Evolutionary conservation across 2,797 vertebrate species (phyloP).

Genomic region (Dipus sagitta): DNA sequence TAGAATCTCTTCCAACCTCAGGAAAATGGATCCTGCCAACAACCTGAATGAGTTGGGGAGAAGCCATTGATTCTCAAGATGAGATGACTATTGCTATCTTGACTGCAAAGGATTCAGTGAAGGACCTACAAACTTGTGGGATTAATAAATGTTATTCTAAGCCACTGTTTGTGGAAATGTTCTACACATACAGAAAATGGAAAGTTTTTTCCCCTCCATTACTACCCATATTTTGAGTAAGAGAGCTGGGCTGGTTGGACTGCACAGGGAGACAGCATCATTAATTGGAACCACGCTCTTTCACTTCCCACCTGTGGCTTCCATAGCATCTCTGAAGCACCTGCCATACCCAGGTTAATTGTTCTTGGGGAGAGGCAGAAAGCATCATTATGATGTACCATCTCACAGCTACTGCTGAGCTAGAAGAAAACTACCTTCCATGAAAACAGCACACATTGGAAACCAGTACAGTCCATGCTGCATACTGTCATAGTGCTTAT

Average conservation of each 20-base stretch:
- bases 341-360: background rate
- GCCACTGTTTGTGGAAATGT: slow-evolving; percentile 31
- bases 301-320: slow-evolving; percentile 21
- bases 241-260: background rate
- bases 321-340: background rate
- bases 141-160: slow-evolving; percentile 37
- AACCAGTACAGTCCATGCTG: background rate
- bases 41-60: slow-evolving; percentile 13
- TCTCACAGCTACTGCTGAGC: slow-evolving; percentile 2
- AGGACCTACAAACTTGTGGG: background rate
- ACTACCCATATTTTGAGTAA: background rate
- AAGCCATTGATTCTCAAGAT: slow-evolving; percentile 14
- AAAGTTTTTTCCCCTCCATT: background rate
- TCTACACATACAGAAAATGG: slow-evolving; percentile 21
- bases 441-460: slow-evolving; percentile 25
- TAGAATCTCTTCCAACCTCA: background rate
- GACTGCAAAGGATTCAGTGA: background rate
- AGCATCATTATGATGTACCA: background rate
- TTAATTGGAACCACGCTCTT: background rate
- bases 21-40: slow-evolving; percentile 25
- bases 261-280: background rate
- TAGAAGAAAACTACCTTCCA: slow-evolving; percentile 29
- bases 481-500: background rate
- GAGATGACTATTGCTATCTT: background rate
- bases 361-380: slow-evolving; percentile 15